Evolutionary conservation across 2,888 invertebrate species (phyloP), one percentile per base, ranked within the genome.

Genomic region (Phaonia tiefii): DNA sequence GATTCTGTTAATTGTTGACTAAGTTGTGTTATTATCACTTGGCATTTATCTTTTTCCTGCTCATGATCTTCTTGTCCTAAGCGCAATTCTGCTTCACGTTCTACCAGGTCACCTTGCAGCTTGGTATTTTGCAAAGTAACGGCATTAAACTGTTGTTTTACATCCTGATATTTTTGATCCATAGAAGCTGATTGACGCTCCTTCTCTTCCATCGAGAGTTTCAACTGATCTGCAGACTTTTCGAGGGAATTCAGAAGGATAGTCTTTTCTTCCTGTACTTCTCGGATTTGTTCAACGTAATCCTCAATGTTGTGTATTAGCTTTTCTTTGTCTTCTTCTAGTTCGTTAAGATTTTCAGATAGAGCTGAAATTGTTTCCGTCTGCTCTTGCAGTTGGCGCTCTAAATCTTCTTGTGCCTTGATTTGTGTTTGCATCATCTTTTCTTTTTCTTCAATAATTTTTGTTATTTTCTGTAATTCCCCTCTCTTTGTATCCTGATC

Each of bases 201-300:
- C 8, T 79, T 83, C 37, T 84, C 83, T 22, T 75, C 80, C 0
- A 49, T 26, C 0, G 74, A 26, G 2, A 56, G 39, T 37, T 84
- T 85, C 3, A 85, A 22, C 49, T 84, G 83, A 49, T 85, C 84
- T 2, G 83, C 74, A 0, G 84, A 81, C 13, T 83, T 83, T 58
- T 85, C 84, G 3, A 84, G 67, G n/a, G 85, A 83, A 8, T 42
- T 49, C 1, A 85, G 44, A 0, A 85, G 17, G 1, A 67, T 15
- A 0, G 76, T 73, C 42, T 84, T 85, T 11, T 85, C 84, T n/a
- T 83, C 67, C 15, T 84, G 84, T 22, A 84, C 84, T 7, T 67
- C 73, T 20, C 67, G 42, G 22, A 84, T 37, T 69, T 84, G 80
- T 58, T 70, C 7, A 5, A 31, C 31, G 8, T 31, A 31, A 8